Conservation (phyloP, 2,888 invertebrate genomes). For the Lordiphosa andalusiaca region DNA sequence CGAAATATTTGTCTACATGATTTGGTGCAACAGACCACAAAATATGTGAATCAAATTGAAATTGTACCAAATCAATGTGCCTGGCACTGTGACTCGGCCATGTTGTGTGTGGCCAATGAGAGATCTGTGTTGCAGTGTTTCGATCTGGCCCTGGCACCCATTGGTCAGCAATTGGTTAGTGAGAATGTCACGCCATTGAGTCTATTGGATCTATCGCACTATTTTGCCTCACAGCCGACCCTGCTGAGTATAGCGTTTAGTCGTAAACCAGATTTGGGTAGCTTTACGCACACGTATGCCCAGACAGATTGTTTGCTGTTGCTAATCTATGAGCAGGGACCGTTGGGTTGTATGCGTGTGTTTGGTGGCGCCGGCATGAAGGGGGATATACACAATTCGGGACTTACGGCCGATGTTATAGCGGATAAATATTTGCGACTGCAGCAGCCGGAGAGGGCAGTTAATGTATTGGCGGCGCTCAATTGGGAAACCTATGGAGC, state of each 20-base stretch:
- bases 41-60: constrained; percentile 86
- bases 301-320: constrained; percentile 82
- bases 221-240: constrained; percentile 81
- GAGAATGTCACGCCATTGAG: constrained; percentile 84
- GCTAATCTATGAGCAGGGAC: constrained; percentile 84
- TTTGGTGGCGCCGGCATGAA: constrained; percentile 81
- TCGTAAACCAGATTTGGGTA: constrained; percentile 81
- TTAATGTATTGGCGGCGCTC: constrained; percentile 84
- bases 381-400: constrained; percentile 80
- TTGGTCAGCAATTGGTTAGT: constrained; percentile 85
- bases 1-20: constrained; percentile 91
- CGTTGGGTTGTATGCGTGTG: constrained; percentile 82
- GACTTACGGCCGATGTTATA: constrained; percentile 83
- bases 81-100: constrained; percentile 87
- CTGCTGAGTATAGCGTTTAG: constrained; percentile 83
- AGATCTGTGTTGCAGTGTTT: constrained; percentile 88
- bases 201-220: constrained; percentile 84
- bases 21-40: constrained; percentile 86
- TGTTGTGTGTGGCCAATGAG: constrained; percentile 86
- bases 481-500: constrained; percentile 91
- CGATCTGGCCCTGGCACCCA: constrained; percentile 85
- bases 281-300: constrained; percentile 76
- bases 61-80: constrained; percentile 87
- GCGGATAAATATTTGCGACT: constrained; percentile 84
- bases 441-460: constrained; percentile 85